phyloP scores from a whole-genome alignment of 2,888 invertebrate genomes.

The Abrostola triplasia region DNA sequence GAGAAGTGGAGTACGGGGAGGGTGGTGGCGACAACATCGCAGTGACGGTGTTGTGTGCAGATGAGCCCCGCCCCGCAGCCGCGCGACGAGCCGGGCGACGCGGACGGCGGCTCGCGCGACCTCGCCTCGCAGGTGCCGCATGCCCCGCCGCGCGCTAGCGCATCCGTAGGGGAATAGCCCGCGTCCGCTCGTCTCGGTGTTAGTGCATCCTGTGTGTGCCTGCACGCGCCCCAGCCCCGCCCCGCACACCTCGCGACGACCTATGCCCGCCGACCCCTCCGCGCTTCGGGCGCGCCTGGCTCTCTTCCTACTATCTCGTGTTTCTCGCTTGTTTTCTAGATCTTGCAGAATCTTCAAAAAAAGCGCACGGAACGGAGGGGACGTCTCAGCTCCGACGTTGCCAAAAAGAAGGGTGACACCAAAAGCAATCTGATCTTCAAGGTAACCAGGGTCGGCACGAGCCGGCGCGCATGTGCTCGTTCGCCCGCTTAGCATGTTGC shows the following conservation, averaged over 20 bases:
- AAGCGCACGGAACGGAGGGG: slow-evolving; percentile 99
- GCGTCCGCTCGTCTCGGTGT: slow-evolving; percentile 81
- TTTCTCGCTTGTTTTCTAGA: slow-evolving; percentile 98
- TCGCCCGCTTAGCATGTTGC: slow-evolving; percentile 88
- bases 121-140: slow-evolving; percentile 86
- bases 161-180: slow-evolving; percentile 84
- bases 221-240: slow-evolving; percentile 73
- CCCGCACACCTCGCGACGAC: slow-evolving; percentile 74
- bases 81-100: slow-evolving; percentile 81
- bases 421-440: slow-evolving; percentile 99
- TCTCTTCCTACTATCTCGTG: slow-evolving; percentile 94
- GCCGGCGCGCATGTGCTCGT: slow-evolving; percentile 88
- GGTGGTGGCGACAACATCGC: slow-evolving; percentile 80
- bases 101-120: slow-evolving; percentile 83
- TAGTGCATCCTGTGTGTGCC: slow-evolving; percentile 83
- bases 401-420: slow-evolving; percentile 97
- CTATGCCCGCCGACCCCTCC: slow-evolving; percentile 76
- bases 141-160: slow-evolving; percentile 71
- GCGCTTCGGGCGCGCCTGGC: slow-evolving; percentile 84
- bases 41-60: slow-evolving; percentile 87
- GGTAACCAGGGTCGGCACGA: slow-evolving; percentile 93
- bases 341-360: slow-evolving; percentile 99
- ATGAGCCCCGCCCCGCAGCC: slow-evolving; percentile 87
- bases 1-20: slow-evolving; percentile 86
- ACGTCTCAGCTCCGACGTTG: slow-evolving; percentile 97